A percentile compares a stretch with the other conserved stretches of the same genome.
Conservation (phyloP, 1,140 invertebrate species). For the Danaus plexippus region DNA sequence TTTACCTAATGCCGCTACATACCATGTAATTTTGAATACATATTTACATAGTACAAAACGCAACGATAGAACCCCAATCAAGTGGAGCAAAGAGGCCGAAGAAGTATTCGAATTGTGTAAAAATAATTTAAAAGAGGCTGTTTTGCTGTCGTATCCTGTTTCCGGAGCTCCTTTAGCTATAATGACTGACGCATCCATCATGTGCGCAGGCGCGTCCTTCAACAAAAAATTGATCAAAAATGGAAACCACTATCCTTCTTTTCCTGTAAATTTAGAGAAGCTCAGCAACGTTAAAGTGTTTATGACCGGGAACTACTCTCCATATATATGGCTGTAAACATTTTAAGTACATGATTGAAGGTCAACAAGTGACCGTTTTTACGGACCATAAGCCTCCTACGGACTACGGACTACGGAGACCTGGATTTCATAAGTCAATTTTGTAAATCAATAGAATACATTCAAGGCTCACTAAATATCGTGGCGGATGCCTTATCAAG, state of each 20-base stretch:
- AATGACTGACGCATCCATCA: slow-evolving; percentile 5
- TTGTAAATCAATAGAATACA: slow-evolving; percentile 15
- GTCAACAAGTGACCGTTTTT: slow-evolving; percentile 15
- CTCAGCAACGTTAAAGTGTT: slow-evolving; percentile 14
- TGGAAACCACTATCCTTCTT: slow-evolving; percentile 15
- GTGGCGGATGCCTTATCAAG: slow-evolving; percentile 16
- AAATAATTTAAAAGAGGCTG: slow-evolving; percentile 1
- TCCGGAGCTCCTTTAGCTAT: slow-evolving; percentile 7
- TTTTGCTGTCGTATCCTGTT: slow-evolving; percentile 2
- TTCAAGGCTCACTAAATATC: slow-evolving; percentile 11
- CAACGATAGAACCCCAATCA: slow-evolving; percentile 11
- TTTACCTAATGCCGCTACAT: slow-evolving; percentile 3
- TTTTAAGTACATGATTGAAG: slow-evolving; percentile 17
- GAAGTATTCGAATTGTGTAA: slow-evolving; percentile 12
- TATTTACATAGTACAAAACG: slow-evolving; percentile 4
- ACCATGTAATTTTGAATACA: slow-evolving; percentile 4
- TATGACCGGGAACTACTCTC: slow-evolving; percentile 16
- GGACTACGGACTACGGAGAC: slow-evolving; percentile 14
- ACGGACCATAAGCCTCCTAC: slow-evolving; percentile 19
- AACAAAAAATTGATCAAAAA: slow-evolving; percentile 6
- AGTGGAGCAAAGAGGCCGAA: slow-evolving; percentile 12
- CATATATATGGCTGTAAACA: slow-evolving; percentile 16
- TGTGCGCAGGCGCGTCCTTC: slow-evolving; percentile 5
- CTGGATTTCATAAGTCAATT: slow-evolving; percentile 14
- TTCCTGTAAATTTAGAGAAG: slow-evolving; percentile 14